Conservation (phyloP, 2,888 invertebrate species). For the Serripes groenlandicus region DNA sequence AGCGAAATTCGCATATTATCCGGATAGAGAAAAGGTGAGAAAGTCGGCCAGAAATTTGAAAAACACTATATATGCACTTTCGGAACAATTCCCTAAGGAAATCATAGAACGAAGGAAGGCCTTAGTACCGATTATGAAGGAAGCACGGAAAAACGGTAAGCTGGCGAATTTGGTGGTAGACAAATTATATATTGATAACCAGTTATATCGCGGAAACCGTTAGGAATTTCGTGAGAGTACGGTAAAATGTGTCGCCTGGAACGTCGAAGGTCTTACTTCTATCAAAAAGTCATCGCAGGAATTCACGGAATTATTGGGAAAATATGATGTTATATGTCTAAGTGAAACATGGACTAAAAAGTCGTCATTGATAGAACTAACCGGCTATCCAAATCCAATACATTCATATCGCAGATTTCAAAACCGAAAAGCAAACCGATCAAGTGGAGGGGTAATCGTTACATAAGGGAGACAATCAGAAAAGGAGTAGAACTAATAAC, state of each 20-base stretch:
- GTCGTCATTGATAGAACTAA: not conserved
- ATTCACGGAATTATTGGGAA: not conserved
- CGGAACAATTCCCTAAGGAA: conserved; percentile 49
- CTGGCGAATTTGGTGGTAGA: conserved; percentile 11
- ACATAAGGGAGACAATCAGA: not conserved
- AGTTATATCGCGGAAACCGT: conserved; percentile 6
- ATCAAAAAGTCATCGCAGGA: not conserved
- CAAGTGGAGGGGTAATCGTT: conserved; percentile 1
- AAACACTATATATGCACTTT: conserved; percentile 24
- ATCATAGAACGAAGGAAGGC: conserved; percentile 31
- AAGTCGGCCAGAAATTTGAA: conserved; percentile 42
- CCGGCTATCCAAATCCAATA: not conserved
- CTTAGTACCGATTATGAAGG: conserved; percentile 42
- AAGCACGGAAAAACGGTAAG: conserved; percentile 18
- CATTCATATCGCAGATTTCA: conserved; percentile 4
- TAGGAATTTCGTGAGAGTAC: conserved; percentile 20
- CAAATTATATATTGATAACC: conserved; percentile 28
- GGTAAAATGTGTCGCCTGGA: conserved; percentile 16
- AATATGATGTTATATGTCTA: not conserved
- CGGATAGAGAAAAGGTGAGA: conserved; percentile 41
- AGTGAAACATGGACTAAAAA: conserved; percentile 6
- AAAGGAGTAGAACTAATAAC: not conserved
- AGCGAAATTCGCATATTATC: conserved; percentile 48
- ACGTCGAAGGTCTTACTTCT: conserved; percentile 20
- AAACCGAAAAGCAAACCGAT: not conserved